Evolutionary conservation across 2,888 invertebrate species (phyloP), one percentile per base, ranked within the genome.

Genomic region (Ametastegia equiseti): DNA sequence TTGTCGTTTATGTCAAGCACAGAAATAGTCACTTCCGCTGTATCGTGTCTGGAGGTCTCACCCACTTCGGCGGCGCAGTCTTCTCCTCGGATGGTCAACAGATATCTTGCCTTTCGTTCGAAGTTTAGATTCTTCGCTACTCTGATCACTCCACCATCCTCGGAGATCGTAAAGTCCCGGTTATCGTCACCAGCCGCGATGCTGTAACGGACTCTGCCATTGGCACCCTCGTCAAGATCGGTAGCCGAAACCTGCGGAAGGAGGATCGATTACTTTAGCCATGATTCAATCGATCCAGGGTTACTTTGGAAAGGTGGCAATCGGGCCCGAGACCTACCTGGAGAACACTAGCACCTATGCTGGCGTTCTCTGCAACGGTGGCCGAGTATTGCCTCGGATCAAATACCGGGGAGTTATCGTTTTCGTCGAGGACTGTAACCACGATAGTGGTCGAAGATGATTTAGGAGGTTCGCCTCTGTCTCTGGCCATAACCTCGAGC

Each of bases 1-100:
- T 98, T 98, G 93, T 98, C 98, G 92, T 98, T 98, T 89, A 98
- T 96, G 92, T 98, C 98, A 85, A 96, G 95, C 80, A 98, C 96
- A 81, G 95, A 94, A 88, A 98, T 97, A 83, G 96, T 95, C 86
- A 98, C 94, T 91, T 96, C 96, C 86, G 95, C 97, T 81, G 95
- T 96, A 93, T 96, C 97, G 90, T 94, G 96, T 90, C 94, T 94
- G 73, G 87, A 88, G 39, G 82, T 85, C 54, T 91, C 93, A 78
- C 92, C 93, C 85, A 95, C 94, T 88, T 96, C 96, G 86, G 94
- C 94, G 33, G 96, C 96, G 89, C 97, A 97, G 92, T 98, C 98
- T 92, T 98, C 98, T 0, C 97, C 98, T 84, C 95, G 95, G 42
- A 99, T 96, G 0, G 95, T 96, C 84, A 99, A 92, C 57, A 95